Percentiles rank a stretch among this genome's conserved stretches.
Evolutionary conservation across 1,140 invertebrate genomes (phyloP).

Genomic region (Drosophila jambulina): DNA sequence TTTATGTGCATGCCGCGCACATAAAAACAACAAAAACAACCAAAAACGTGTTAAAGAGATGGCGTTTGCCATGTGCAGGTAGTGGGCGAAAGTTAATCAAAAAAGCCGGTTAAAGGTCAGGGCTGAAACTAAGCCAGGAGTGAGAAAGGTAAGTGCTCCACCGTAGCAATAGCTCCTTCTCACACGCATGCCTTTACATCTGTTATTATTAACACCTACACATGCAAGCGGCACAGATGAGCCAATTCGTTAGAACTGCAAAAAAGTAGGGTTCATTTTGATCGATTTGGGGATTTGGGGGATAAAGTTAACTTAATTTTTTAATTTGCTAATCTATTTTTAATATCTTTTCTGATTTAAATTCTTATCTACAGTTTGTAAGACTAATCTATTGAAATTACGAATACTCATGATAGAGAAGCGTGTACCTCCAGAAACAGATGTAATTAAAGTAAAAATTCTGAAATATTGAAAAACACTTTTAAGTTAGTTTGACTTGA

Average conservation of each 20-base stretch:
- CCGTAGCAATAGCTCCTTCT: background rate
- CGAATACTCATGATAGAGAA: no score
- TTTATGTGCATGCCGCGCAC: background rate
- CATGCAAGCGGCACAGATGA: constrained; percentile 17
- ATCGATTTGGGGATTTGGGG: background rate
- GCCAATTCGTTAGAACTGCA: constrained; percentile 13
- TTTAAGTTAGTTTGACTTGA: background rate
- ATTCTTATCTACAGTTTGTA: background rate
- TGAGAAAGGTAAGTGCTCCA: constrained; percentile 5
- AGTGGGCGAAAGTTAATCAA: constrained; percentile 21
- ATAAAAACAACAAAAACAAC: background rate
- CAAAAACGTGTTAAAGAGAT: background rate
- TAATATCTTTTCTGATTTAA: background rate
- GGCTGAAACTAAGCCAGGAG: background rate
- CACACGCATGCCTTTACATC: background rate
- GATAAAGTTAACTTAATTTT: no score
- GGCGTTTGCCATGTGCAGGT: background rate
- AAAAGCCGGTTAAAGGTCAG: constrained; percentile 31
- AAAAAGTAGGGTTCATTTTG: background rate
- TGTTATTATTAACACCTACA: constrained; percentile 21
- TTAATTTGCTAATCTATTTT: no score
- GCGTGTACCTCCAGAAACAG: background rate
- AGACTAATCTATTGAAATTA: background rate
- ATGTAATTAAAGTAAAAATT: background rate
- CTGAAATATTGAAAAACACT: background rate